Conservation (phyloP, 2,888 invertebrate species). For the Litoditis marina region DNA sequence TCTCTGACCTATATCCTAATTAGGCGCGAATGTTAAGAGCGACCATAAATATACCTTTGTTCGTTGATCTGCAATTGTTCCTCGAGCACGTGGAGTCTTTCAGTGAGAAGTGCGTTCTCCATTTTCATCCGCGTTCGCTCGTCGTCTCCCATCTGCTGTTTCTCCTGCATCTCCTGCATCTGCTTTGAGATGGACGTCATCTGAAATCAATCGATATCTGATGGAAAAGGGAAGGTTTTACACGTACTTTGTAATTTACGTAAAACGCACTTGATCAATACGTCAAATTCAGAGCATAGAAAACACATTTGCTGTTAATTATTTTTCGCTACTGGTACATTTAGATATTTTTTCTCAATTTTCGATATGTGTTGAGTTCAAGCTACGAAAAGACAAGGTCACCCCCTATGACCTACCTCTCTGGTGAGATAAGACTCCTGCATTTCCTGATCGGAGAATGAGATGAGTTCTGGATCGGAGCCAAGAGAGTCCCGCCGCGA, state of each 20-base stretch:
- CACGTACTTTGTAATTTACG: too few relatives aligned
- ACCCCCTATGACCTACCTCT: conserved; percentile 14
- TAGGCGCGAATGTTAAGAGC: neutral
- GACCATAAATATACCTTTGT: conserved; percentile 43
- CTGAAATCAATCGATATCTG: too few relatives aligned
- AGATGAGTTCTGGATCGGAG: conserved; percentile 57
- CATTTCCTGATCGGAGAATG: conserved; percentile 45
- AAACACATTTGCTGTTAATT: too few relatives aligned
- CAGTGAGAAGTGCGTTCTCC: conserved; percentile 59
- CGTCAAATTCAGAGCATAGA: too few relatives aligned
- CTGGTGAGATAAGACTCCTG: conserved; percentile 15
- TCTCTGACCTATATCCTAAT: neutral
- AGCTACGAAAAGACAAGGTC: too few relatives aligned
- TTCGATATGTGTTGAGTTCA: too few relatives aligned
- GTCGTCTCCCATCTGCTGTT: conserved; percentile 45
- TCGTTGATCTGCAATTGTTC: conserved; percentile 53
- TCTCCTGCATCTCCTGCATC: conserved; percentile 56
- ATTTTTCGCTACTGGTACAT: too few relatives aligned
- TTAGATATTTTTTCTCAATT: too few relatives aligned
- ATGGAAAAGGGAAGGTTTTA: too few relatives aligned
- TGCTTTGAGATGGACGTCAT: conserved; percentile 53
- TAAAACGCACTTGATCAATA: too few relatives aligned
- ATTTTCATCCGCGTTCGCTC: conserved; percentile 51
- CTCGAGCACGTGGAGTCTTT: conserved; percentile 55
- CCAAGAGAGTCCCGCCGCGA: conserved; percentile 38